Base-by-base conservation (phyloP, 2,888 invertebrate species). In the Brachylomia viminalis region DNA sequence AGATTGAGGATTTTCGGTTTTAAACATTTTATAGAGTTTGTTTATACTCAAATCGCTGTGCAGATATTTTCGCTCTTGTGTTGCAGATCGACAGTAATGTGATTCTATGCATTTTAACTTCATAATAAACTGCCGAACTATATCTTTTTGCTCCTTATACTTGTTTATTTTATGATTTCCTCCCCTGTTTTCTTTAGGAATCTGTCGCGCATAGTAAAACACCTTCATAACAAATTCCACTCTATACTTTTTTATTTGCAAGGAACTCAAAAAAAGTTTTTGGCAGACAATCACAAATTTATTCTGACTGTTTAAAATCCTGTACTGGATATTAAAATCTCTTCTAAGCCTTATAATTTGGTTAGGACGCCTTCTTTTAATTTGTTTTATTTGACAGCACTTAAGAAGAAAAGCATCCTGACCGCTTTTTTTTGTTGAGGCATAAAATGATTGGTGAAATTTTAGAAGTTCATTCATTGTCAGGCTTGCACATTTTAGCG, bases 21-120 rank as follows among this genome's bases (percentile, higher is more conserved):
- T 80, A 27, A 81, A 86, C 80, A 87, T 83, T 11, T 54, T 54
- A 54, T 54, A 54, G 27, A 56, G 56, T 71, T 75, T 87, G 75
- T 84, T 86, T 56, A 84, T 84, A 78, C 77, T 85, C 80, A 86
- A 84, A 70, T 85, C 80, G 76, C 81, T 80, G 75, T 80, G 33
- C 33, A 33, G 33, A 33, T 33, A 33, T 33, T 33, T 33, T 33
- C 33, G 33, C 33, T 33, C 33, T 80, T 81, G 82, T 79, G 85
- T 69, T 61, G 82, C 71, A 70, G 83, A 81, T 77, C 84, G 84
- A 82, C 84, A 84, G 71, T 86, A 83, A 81, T 86, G 86, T 47
- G 84, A 79, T 72, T 84, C 80, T 17, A 83, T 73, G 67, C 83
- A 86, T 83, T 84, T 86, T 71, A 82, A 74, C 71, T 82, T 86